Evolutionary conservation across 2,888 invertebrate genomes (phyloP).

Genomic region (Ischnura elegans): DNA sequence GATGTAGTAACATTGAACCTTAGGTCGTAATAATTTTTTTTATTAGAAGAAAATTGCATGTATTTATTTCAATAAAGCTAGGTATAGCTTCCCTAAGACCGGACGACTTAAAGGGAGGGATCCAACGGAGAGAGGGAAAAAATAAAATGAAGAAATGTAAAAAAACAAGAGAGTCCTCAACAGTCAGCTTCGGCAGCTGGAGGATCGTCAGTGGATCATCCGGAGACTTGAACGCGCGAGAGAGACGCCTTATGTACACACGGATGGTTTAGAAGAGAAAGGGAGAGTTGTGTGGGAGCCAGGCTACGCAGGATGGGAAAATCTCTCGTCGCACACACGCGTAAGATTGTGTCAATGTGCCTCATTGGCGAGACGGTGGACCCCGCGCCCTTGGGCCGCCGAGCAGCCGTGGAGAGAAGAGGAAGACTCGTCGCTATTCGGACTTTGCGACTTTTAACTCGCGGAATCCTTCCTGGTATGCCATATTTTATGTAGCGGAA

Average conservation of each 20-base stretch:
- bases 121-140: neutral
- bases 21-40: too few relatives aligned
- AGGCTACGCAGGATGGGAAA: neutral
- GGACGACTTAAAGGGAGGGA: neutral
- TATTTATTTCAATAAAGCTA: too few relatives aligned
- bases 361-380: neutral
- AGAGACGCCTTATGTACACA: too few relatives aligned
- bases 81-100: too few relatives aligned
- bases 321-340: neutral
- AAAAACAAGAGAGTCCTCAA: neutral
- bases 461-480: neutral
- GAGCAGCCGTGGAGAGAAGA: neutral
- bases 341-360: neutral
- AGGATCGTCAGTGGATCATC: too few relatives aligned
- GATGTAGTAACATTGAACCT: too few relatives aligned
- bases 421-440: too few relatives aligned
- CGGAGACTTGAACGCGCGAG: too few relatives aligned
- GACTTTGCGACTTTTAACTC: too few relatives aligned
- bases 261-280: neutral
- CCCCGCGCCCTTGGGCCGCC: slow-evolving; percentile 2
- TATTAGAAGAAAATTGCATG: too few relatives aligned
- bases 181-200: neutral
- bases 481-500: neutral
- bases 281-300: neutral
- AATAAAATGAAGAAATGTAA: neutral